Base-by-base conservation (phyloP, 2,797 vertebrate genomes). In the Urosaurus nigricauda region DNA sequence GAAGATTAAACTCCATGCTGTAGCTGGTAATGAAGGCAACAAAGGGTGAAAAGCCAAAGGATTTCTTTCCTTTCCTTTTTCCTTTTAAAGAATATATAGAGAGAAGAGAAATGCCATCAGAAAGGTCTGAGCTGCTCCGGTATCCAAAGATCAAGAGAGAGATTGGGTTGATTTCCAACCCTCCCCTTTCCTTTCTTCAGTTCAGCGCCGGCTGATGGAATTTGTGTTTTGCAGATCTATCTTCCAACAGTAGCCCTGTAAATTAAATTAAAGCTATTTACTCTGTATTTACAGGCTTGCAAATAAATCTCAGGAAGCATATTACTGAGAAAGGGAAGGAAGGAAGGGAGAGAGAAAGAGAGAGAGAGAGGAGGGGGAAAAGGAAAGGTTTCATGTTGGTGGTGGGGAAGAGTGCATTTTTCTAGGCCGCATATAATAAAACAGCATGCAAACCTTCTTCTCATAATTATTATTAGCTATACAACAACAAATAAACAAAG, bases 261-360 rank as follows among this genome's bases (percentile, higher is more conserved):
- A 96, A 96, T 96, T 95, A 93, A 95, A 95, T 96, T 94, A 96
- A 96, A 93, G 92, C 94, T 95, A 92, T 93, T 95, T 93, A 92
- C 89, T 94, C 91, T 86, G 58, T 83, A 93, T 95, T 95, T 94
- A 94, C 91, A 90, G 94, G 91, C 95, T 94, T 89, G 96, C 92
- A 93, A 93, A 95, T 94, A 95, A 94, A 91, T 92, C 94, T 91
- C 93, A 88, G 94, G 91, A 94, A 94, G 92, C 91, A 87, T 93
- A 95, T 94, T 93, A 93, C 93, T 90, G 91, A 90, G 88, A 73
- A 88, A 92, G 88, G 93, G 21, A 53, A 40, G 71, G 80, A 26
- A 85, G 77, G 87, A 51, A 60, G 91, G 51, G 83, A 80, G n/a
- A 63, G 29, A 47, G 58, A 84, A 40, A 40, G 74, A 21, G 58